Evolutionary conservation across 2,113 vertebrate species (phyloP), one percentile per base, ranked within the genome.

Genomic region (Salvelinus fontinalis): DNA sequence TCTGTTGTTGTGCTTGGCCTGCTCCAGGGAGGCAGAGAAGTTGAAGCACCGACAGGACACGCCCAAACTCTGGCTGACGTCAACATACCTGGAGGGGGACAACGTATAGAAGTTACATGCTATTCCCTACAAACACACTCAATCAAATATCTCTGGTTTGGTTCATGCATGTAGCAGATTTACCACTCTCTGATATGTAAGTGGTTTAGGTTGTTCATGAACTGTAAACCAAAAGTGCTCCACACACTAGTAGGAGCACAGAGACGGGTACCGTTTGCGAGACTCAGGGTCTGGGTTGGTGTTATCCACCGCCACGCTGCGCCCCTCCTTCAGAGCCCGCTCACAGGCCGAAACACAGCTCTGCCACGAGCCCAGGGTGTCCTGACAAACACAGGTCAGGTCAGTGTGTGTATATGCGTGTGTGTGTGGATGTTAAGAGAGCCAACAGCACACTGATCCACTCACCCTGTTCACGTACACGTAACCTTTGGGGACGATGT

Each of bases 321-420:
- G 90, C 16, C 92, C 89, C 1, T 93, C 91, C 78, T 81, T 92
- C 68, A 97, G 79, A 18, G 95, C 93, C 0, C 84, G 81, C 73
- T 94, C 87, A 67, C 95, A 96, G 0, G 82, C 76, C 0, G 91
- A 80, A 76, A 96, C 95, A 6, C 96, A 97, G 44, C 87, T 93
- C 92, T 97, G 95, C 96, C 96, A 97, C 0, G 95, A 94, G 14
- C 96, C 95, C 20, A 97, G 86, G 0, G 88, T 94, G 88, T 97
- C 96, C 96, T 97, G 75, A 78, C 0, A n/a, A 24, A 5, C 8
- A 66, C 4, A 39, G 2, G 64, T 5, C 24, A 54, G 60, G 13
- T 64, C 34, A 70, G 29, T 27, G 16, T 26, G 48, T 0, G 67
- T 12, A 5, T 7, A 16, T 26, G 3, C 2, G 39, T 5, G 8